Evolutionary conservation across 2,113 vertebrate genomes (phyloP).

Genomic region (Hemibagrus wyckioides): DNA sequence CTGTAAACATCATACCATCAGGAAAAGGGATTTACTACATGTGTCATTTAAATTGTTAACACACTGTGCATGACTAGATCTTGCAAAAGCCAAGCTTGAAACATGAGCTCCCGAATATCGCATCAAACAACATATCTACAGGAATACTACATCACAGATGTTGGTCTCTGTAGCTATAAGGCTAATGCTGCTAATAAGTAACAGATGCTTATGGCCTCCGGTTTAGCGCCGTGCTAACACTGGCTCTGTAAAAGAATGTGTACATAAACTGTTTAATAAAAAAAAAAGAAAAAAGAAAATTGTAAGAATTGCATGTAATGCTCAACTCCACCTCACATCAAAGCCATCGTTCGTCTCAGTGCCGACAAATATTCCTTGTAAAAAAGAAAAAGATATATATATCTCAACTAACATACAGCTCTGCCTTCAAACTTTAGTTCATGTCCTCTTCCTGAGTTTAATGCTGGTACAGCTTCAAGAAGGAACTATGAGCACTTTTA

Average conservation of each 20-base stretch:
- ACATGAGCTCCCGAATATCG: background rate
- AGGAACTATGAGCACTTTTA: background rate
- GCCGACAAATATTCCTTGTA: too few relatives aligned
- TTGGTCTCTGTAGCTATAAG: background rate
- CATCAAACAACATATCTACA: background rate
- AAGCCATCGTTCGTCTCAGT: too few relatives aligned
- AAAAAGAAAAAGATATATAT: too few relatives aligned
- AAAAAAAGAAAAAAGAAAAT: background rate
- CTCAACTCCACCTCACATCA: background rate
- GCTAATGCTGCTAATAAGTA: background rate
- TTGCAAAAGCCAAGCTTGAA: background rate
- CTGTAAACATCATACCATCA: background rate
- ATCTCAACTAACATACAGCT: too few relatives aligned
- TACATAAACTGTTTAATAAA: background rate
- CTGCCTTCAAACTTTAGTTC: background rate
- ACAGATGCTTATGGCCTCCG: background rate
- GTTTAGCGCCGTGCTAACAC: background rate
- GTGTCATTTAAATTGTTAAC: background rate
- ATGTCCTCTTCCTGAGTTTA: background rate
- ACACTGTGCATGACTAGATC: background rate
- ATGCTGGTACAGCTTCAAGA: background rate
- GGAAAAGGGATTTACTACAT: background rate
- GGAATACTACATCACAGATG: background rate
- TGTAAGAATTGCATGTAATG: background rate
- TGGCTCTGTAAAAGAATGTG: background rate